phyloP scores from a whole-genome alignment of 2,113 vertebrate genomes.

The Zosterops borbonicus region DNA sequence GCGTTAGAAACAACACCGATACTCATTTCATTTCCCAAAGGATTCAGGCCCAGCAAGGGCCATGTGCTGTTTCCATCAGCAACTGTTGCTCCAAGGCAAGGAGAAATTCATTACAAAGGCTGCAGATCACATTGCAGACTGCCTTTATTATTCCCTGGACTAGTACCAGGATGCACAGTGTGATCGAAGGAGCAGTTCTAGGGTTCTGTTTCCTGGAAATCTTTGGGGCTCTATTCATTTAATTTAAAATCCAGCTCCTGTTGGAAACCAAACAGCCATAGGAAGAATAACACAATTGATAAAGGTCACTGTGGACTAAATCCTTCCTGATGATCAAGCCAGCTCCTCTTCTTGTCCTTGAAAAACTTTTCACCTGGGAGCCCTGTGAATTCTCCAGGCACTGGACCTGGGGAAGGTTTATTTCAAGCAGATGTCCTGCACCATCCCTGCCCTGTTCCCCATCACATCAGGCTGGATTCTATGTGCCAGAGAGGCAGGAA shows the following conservation, averaged over 20 bases:
- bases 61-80: neutral
- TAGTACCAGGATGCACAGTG: neutral
- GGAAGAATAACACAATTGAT: neutral
- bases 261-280: neutral
- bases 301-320: neutral
- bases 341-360: neutral
- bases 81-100: neutral
- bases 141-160: slow-evolving; percentile 21
- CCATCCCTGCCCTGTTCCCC: neutral
- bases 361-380: neutral
- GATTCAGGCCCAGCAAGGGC: neutral
- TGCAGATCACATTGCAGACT: neutral
- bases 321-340: neutral
- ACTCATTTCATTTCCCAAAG: neutral
- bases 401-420: neutral
- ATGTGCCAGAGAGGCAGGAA: neutral
- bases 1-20: accelerated
- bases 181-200: neutral
- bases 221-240: neutral
- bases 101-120: neutral
- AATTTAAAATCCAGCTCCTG: neutral
- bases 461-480: accelerated
- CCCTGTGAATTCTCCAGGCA: neutral
- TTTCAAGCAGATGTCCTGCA: neutral
- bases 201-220: slow-evolving; percentile 19